phyloP scores from a whole-genome alignment of 2,797 vertebrate genomes.

The Malacoraja senta region DNA sequence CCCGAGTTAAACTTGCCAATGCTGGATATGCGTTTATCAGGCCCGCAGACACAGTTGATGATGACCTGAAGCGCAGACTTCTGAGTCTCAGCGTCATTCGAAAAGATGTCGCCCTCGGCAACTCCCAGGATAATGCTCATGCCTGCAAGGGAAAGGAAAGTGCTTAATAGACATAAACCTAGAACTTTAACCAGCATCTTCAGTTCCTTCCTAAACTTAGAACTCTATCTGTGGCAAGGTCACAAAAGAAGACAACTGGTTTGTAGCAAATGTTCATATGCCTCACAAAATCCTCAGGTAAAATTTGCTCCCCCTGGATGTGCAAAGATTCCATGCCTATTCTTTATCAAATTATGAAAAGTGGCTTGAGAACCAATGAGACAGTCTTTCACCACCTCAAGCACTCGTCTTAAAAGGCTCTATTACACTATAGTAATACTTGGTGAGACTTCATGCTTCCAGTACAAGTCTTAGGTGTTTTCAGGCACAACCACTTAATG shows the following conservation, averaged over 20 bases:
- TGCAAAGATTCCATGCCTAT: neutral
- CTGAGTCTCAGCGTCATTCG: conserved; percentile 96
- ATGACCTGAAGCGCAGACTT: conserved; percentile 96
- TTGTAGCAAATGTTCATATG: neutral
- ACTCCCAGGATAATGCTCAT: conserved; percentile 96
- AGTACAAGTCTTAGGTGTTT: neutral
- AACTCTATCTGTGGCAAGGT: no score
- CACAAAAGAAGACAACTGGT: neutral
- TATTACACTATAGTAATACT: neutral
- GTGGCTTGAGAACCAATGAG: neutral
- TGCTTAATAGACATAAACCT: neutral
- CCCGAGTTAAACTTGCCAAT: conserved; percentile 94
- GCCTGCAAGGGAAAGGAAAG: conserved; percentile 55
- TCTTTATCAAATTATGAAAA: neutral
- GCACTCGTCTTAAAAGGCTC: neutral
- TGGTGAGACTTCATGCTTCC: neutral
- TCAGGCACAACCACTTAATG: no score
- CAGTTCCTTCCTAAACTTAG: no score
- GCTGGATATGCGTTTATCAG: conserved; percentile 90
- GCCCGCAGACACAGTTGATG: conserved; percentile 94
- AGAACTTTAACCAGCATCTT: neutral
- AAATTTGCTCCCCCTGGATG: neutral
- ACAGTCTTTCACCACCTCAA: neutral
- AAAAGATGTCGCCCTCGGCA: conserved; percentile 94
- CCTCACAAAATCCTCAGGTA: no score